Evolutionary conservation across 37 sponge, comb jelly and placozoan species (phyloP), one percentile per base, ranked within the genome.

Genomic region (Ianthella basta): DNA sequence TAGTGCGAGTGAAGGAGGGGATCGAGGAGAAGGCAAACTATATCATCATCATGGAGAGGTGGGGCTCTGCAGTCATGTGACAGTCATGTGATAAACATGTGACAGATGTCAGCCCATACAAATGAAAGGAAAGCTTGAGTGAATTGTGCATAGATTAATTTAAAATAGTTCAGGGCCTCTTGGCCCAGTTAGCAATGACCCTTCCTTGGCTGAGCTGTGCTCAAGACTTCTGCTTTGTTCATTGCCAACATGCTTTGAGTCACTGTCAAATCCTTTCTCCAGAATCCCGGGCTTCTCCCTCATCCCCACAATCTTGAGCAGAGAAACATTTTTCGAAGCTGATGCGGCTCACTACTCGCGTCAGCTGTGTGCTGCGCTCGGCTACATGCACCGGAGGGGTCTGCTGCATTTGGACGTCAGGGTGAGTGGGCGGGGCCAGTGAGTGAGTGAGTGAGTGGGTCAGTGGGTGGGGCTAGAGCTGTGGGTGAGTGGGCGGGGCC

Each of bases 1-100:
- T 70, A 5, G 72, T 70, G 37, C 32, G 72, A 16, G n/a, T 34
- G 32, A 70, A 35, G 37, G 72, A 70, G 37, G 72, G 72, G 36
- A 70, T 70, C 15, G 72, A 29, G 72, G 72, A 70, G 32, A 70
- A 70, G 72, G 29, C n/a, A 3, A 27, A 70, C 29, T 70, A 35
- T 34, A 70, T 70, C 72, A 70, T 70, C 36, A 70, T 70, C 21
- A 29, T 70, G 72, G 72, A 70, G 36, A 70, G 72, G 72, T 70
- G 37, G 72, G 68, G 72, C n/a, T 10, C 21, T 70, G 36, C 72
- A 70, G n/a, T 33, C 36, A 35, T 20, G 21, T 32, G 20, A 35
- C 36, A 29, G 33, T 70, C 3, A 6, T 19, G 21, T 35, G 36
- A 34, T 27, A 16, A 5, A 10, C 50, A 44, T 44, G 50, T 44